phyloP scores from a whole-genome alignment of 2,888 invertebrate species.

The Deilephila porcellus region DNA sequence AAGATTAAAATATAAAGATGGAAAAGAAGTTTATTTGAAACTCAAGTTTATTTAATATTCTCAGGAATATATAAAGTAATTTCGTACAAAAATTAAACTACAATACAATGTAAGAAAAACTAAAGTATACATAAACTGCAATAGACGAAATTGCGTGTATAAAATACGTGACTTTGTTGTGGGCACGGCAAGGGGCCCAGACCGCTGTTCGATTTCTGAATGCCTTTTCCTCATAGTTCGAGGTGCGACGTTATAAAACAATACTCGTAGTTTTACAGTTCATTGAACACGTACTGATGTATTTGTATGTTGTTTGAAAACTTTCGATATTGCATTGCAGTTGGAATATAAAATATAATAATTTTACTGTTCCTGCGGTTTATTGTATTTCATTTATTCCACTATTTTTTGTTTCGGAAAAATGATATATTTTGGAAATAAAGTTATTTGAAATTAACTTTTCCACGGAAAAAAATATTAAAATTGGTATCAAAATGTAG shows the following conservation, averaged over 20 bases:
- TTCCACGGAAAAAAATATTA: too few species aligned
- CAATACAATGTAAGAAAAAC: too few species aligned
- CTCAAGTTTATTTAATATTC: too few species aligned
- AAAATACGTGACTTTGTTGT: neutral
- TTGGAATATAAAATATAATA: neutral
- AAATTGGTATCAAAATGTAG: too few species aligned
- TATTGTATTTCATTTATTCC: neutral
- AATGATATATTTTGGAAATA: neutral
- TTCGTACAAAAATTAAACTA: too few species aligned
- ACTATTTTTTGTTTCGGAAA: neutral
- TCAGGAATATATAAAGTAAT: too few species aligned
- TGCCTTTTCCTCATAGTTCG: neutral
- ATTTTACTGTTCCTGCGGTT: neutral
- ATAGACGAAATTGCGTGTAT: too few species aligned
- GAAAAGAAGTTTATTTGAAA: too few species aligned
- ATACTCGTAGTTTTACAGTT: slow-evolving; percentile 23
- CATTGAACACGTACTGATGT: slow-evolving; percentile 22
- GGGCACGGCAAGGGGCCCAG: neutral
- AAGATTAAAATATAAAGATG: too few species aligned
- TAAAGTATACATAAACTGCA: too few species aligned
- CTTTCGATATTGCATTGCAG: slow-evolving; percentile 11
- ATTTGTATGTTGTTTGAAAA: slow-evolving; percentile 24
- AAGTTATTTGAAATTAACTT: neutral
- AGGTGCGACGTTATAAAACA: slow-evolving; percentile 16
- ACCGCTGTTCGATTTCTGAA: neutral